Conservation (phyloP, 2,113 vertebrate species). For the Gracilinanus agilis region DNA sequence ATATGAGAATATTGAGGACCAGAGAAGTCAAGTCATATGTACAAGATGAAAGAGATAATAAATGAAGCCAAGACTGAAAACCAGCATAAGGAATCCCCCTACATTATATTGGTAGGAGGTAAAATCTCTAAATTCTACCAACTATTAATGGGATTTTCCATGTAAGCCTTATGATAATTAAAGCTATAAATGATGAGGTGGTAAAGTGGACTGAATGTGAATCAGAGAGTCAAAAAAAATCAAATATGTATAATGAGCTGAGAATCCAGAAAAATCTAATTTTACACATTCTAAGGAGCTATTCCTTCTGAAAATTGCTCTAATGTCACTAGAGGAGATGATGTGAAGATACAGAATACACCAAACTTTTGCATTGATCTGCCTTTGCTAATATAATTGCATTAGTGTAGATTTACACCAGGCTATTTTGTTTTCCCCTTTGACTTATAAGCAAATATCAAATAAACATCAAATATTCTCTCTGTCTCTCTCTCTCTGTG, state of each 20-base stretch:
- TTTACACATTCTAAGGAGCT: neutral
- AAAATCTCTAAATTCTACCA: conserved; percentile 9
- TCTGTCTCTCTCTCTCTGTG: neutral
- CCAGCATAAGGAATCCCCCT: neutral
- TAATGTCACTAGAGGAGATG: conserved; percentile 10
- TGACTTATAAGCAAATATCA: conserved; percentile 10
- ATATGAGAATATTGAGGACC: neutral
- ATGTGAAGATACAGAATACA: neutral
- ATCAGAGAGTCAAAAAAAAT: neutral
- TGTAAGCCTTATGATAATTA: neutral
- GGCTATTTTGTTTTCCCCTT: conserved; percentile 47
- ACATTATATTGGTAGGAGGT: neutral
- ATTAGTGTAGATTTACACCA: conserved; percentile 34
- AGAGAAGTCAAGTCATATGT: neutral
- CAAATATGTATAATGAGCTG: neutral
- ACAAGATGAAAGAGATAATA: neutral
- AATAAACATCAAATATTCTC: too few species aligned
- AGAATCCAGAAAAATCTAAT: neutral
- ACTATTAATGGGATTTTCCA: neutral
- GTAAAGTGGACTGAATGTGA: neutral
- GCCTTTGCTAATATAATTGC: neutral
- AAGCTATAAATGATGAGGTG: neutral
- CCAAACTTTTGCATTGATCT: neutral
- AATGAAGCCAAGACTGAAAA: neutral
- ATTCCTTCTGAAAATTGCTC: neutral